A percentile compares a stretch with the other conserved stretches of the same genome.
Conservation (phyloP, 1,140 invertebrate species). For the Drosophila repletoides region DNA sequence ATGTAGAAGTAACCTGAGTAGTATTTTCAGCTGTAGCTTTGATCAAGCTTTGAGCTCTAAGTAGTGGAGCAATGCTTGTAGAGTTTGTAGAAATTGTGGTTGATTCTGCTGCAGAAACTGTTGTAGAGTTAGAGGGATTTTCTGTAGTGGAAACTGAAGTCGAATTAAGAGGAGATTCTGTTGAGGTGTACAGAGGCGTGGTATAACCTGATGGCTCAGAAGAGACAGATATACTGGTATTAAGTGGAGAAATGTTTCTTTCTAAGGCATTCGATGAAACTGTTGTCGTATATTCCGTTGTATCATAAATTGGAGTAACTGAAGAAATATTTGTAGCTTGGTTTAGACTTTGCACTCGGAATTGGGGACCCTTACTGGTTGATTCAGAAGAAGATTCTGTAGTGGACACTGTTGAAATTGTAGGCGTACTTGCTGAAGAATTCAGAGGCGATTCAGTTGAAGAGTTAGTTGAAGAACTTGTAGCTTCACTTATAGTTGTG, state of each 20-base stretch:
- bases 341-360: too few relatives aligned
- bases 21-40: not conserved
- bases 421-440: too few relatives aligned
- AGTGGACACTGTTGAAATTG: too few relatives aligned
- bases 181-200: not conserved
- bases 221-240: conserved; percentile 2
- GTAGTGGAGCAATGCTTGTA: not conserved
- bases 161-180: not conserved
- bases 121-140: too few relatives aligned
- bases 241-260: too few relatives aligned
- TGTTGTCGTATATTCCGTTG: too few relatives aligned
- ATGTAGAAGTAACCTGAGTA: not conserved
- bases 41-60: not conserved
- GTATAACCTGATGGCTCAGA: not conserved
- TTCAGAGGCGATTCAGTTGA: not conserved
- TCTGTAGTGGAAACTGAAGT: not conserved
- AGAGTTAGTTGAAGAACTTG: not conserved
- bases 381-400: too few relatives aligned
- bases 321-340: too few relatives aligned
- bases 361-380: too few relatives aligned
- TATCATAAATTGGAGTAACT: too few relatives aligned
- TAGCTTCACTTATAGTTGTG: too few relatives aligned
- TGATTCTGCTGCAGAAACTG: not conserved
- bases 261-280: not conserved
- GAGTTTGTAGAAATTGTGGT: not conserved